phyloP scores from a whole-genome alignment of 2,113 vertebrate species.

The Nestor notabilis region DNA sequence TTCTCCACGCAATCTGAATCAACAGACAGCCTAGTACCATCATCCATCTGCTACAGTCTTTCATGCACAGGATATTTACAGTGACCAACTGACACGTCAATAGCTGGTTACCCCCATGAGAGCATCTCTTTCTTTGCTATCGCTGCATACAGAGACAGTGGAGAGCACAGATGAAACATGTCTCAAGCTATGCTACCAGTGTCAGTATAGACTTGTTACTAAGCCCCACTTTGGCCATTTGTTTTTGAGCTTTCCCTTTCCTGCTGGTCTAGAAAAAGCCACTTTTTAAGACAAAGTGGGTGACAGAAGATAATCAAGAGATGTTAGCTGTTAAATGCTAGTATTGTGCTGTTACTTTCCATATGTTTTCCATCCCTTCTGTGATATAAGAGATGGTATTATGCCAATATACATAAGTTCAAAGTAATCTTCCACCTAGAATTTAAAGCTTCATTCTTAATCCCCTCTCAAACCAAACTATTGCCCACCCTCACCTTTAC shows the following conservation, averaged over 20 bases:
- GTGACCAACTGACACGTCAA: not conserved
- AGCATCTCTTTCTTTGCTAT: not conserved
- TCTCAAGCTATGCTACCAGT: not conserved
- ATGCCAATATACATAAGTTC: not conserved
- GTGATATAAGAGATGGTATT: not conserved
- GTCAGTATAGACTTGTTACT: fast-evolving
- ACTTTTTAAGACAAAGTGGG: not conserved
- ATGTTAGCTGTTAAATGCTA: not conserved
- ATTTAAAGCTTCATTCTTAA: not conserved
- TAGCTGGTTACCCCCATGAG: not conserved
- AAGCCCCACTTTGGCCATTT: not conserved
- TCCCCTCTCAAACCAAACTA: not conserved
- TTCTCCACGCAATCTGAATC: not conserved
- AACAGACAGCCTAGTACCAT: not conserved
- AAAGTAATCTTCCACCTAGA: not conserved
- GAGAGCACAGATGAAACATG: not conserved
- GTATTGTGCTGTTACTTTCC: not conserved
- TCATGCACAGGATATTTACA: not conserved
- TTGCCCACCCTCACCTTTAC: not conserved
- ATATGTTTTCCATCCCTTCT: not conserved
- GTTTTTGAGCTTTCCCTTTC: not conserved
- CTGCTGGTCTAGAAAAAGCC: not conserved
- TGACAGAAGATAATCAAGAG: not conserved
- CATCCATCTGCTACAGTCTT: not conserved
- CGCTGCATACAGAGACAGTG: not conserved